These are phyloP conservation scores for Epsilonema sp. DNA, from an alignment of 2,888 invertebrate genomes.

Conservation along the genomic window DNA sequence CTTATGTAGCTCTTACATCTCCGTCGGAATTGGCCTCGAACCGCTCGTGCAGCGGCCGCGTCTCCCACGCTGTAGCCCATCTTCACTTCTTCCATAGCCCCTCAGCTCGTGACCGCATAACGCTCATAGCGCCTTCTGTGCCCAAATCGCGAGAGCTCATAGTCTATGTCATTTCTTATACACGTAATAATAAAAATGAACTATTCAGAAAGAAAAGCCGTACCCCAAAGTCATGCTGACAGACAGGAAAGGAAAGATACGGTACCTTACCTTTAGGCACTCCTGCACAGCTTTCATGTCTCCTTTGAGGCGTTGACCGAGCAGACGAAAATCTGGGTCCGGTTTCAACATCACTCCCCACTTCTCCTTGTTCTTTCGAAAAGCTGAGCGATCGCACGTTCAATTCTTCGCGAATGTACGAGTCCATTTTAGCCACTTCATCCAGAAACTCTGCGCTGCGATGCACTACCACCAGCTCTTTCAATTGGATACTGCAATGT, in stretches of 20 bases:
- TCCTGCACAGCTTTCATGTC: constrained; percentile 68
- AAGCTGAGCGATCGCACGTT: constrained; percentile 44
- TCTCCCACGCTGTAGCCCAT: constrained; percentile 54
- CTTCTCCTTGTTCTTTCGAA: constrained; percentile 48
- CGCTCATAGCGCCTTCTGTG: constrained; percentile 46
- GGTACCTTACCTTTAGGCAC: constrained; percentile 46
- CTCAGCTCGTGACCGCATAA: constrained; percentile 53
- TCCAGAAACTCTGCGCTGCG: constrained; percentile 53
- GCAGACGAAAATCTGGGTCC: constrained; percentile 76
- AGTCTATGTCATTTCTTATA: too few species aligned
- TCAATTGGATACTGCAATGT: constrained; percentile 58
- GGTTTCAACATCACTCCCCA: constrained; percentile 75
- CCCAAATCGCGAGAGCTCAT: constrained; percentile 56
- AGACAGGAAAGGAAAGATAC: neutral
- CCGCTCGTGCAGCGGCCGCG: constrained; percentile 22
- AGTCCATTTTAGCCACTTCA: constrained; percentile 55
- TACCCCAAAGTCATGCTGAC: too few species aligned
- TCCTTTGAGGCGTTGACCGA: constrained; percentile 68
- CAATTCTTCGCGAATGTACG: constrained; percentile 72
- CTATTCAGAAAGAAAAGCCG: too few species aligned
- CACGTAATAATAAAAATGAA: too few species aligned
- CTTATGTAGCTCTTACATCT: constrained; percentile 34
- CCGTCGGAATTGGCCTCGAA: constrained; percentile 79
- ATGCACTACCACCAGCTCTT: constrained; percentile 83
- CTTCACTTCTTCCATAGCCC: constrained; percentile 19